Evolutionary conservation across 2,797 vertebrate species (phyloP).

Genomic region (Thunnus albacares): DNA sequence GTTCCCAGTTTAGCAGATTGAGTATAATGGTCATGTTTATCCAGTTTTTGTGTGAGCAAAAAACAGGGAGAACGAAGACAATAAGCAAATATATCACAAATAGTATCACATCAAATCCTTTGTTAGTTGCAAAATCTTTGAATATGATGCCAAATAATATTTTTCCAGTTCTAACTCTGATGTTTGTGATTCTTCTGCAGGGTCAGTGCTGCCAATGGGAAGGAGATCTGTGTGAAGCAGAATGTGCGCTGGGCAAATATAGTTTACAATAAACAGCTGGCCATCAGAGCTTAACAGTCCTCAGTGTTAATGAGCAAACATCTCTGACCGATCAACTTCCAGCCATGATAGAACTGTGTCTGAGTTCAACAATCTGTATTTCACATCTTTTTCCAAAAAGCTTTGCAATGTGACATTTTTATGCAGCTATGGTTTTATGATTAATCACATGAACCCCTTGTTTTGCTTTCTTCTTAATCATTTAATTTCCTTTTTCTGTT

Average conservation of each 20-base stretch:
- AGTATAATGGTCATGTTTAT: neutral
- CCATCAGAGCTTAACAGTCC: fast-evolving
- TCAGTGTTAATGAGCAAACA: neutral
- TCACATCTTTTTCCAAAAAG: neutral
- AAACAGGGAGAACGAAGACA: neutral
- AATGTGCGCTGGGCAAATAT: neutral
- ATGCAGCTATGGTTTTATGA: neutral
- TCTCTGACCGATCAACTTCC: neutral
- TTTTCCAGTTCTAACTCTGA: neutral
- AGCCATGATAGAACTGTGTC: neutral
- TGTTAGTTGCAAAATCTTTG: neutral
- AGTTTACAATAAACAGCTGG: neutral
- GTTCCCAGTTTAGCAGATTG: too few relatives aligned
- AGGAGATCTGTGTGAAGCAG: constrained; percentile 8
- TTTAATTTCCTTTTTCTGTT: neutral
- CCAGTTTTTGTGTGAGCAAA: too few relatives aligned
- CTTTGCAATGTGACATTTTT: neutral
- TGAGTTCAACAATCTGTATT: neutral
- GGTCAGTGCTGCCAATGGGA: neutral
- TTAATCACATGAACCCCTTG: neutral
- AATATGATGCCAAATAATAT: neutral
- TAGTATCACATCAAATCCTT: neutral
- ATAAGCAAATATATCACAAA: neutral
- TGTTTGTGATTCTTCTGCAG: neutral
- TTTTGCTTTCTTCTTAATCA: neutral